Evolutionary conservation across 2,113 vertebrate species (phyloP), one percentile per base, ranked within the genome.

Genomic region (Corythaeola cristata): DNA sequence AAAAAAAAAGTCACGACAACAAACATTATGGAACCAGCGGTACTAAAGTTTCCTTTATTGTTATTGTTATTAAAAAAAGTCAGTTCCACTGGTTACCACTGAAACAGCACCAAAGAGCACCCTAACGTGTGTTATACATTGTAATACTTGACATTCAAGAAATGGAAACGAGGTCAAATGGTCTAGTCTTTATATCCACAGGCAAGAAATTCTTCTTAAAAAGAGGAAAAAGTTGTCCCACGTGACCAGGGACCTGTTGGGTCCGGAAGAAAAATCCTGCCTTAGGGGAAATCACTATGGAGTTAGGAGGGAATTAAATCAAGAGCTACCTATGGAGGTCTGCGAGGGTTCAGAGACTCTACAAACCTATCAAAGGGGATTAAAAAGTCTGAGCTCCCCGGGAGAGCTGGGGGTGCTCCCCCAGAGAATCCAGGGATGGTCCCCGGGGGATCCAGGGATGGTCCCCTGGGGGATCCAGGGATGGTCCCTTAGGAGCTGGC

Each of bases 41-140:
- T 47, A 93, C 77, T 53, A 85, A 93, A 95, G 83, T 89, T 91
- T 85, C 50, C 74, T 96, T 97, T 97, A 95, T 96, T 97, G 79
- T 95, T 97, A 96, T 72, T 93, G 86, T 88, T 62, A 69, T 72
- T 88, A 24, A 91, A 94, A 89, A 93, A 80, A 95, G 91, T 93
- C 94, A 78, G 93, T 82, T 97, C 97, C 91, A 96, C 98, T 97
- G 97, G 98, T 97, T 96, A 96, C 97, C 90, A 95, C 89, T 90
- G 90, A 96, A 98, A 97, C 98, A 98, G 98, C 98, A 98, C 98
- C 98, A 96, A 97, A 97, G 97, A 98, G 98, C 98, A 98, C 98
- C 98, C 98, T 98, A 98, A 98, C 8, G 72, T 95, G 75, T 97
- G 97, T 97, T 97, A 97, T 92, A 98, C 85, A 93, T 95, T 2